Percentiles rank a stretch among this genome's conserved stretches.
Conservation (phyloP, 2,113 vertebrate genomes). For the Shinisaurus crocodilurus region DNA sequence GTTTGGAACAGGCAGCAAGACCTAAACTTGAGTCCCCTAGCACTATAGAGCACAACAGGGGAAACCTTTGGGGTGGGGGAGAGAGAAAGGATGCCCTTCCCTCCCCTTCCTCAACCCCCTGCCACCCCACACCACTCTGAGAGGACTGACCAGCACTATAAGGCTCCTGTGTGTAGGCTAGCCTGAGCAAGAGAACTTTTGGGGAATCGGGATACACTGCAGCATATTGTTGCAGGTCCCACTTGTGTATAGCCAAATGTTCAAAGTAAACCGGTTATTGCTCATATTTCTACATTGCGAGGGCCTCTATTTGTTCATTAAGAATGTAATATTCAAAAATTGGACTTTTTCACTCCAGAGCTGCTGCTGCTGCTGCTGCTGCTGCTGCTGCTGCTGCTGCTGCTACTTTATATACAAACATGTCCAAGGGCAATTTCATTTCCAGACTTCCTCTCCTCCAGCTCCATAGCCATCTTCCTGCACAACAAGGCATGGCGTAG, state of each 20-base stretch:
- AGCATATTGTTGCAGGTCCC: background rate
- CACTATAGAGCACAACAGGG: background rate
- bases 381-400: background rate
- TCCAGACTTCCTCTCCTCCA: background rate
- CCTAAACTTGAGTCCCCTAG: too few relatives aligned
- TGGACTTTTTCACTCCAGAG: too few relatives aligned
- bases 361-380: background rate
- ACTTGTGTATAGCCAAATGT: background rate
- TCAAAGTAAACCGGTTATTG: background rate
- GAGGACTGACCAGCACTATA: background rate
- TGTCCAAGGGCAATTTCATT: background rate
- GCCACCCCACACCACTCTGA: background rate
- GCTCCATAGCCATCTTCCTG: background rate
- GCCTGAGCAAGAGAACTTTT: background rate
- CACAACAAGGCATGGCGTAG: background rate
- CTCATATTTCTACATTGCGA: background rate
- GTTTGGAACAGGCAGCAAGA: too few relatives aligned
- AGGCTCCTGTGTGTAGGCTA: background rate
- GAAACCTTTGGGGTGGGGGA: background rate
- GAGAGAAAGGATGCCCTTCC: background rate
- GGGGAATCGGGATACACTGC: background rate
- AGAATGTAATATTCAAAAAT: too few relatives aligned
- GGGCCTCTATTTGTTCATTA: background rate
- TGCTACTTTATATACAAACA: background rate
- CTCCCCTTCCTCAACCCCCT: background rate